Conservation (phyloP, 2,113 vertebrate species). For the Calyptomena viridis region DNA sequence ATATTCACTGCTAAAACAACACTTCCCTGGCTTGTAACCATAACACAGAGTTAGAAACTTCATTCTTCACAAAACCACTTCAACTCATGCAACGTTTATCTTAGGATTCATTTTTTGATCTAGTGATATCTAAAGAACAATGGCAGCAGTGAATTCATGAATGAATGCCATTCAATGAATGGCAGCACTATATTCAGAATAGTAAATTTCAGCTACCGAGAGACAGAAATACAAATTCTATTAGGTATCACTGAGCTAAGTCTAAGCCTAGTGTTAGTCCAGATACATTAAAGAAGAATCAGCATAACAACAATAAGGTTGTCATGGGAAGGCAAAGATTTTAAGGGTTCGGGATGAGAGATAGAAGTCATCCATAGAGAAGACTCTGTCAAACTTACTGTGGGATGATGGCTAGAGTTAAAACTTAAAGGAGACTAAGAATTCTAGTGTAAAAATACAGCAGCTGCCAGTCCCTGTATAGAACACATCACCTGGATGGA, state of each 20-base stretch:
- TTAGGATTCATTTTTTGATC: not conserved
- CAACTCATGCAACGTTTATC: accelerated
- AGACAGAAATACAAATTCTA: not conserved
- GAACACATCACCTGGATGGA: no score
- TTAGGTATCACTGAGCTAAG: not conserved
- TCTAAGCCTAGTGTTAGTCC: not conserved
- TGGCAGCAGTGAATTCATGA: not conserved
- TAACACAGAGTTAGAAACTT: not conserved
- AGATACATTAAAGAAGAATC: not conserved
- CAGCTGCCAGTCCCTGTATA: no score
- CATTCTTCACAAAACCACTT: not conserved
- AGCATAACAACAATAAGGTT: not conserved
- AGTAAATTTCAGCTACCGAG: not conserved
- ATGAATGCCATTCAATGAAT: not conserved
- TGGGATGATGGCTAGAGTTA: no score
- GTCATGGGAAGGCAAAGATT: not conserved
- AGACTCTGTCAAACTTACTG: not conserved
- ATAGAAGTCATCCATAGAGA: not conserved
- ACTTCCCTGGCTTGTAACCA: not conserved
- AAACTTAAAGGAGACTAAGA: no score
- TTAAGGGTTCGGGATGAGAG: not conserved
- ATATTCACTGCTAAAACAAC: not conserved
- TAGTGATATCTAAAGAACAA: not conserved
- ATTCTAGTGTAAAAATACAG: no score
- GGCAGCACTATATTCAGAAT: not conserved